phyloP scores from a whole-genome alignment of 2,888 invertebrate genomes.

The Dasypogon diadema region DNA sequence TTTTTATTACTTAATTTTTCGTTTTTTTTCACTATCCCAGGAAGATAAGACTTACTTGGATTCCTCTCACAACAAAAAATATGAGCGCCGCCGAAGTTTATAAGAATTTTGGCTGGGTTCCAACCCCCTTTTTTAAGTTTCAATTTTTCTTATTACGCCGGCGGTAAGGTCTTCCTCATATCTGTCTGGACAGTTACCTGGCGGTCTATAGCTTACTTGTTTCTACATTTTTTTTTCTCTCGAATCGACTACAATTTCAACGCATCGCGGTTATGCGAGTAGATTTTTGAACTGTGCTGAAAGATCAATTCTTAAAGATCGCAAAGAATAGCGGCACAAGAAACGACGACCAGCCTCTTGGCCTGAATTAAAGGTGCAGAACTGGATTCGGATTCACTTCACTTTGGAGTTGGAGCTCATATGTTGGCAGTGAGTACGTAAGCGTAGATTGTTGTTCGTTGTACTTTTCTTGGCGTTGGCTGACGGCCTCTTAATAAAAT shows the following conservation, averaged over 20 bases:
- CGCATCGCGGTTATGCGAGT: conserved; percentile 35
- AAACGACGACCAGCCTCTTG: conserved; percentile 31
- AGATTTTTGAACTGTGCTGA: conserved; percentile 49
- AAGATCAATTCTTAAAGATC: conserved; percentile 44
- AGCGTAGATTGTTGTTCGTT: background rate
- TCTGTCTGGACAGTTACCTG: conserved; percentile 47
- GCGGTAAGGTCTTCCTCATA: conserved; percentile 47
- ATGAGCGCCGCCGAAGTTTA: conserved; percentile 48
- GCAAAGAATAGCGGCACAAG: conserved; percentile 38
- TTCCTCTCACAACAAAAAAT: conserved; percentile 33
- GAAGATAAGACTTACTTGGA: conserved; percentile 26
- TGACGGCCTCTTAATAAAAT: conserved; percentile 38
- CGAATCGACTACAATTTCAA: conserved; percentile 36
- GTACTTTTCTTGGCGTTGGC: background rate
- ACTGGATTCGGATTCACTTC: conserved; percentile 42
- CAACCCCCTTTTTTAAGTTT: conserved; percentile 47
- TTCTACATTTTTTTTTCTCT: background rate
- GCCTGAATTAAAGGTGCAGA: conserved; percentile 40
- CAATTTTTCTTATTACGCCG: conserved; percentile 50
- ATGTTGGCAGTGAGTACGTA: conserved; percentile 22
- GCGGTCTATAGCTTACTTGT: conserved; percentile 20
- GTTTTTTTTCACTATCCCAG: conserved; percentile 29
- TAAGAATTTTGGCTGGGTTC: conserved; percentile 48
- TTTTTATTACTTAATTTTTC: conserved; percentile 16
- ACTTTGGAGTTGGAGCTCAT: background rate